phyloP scores from a whole-genome alignment of 2,797 vertebrate genomes.

The Cryptoprocta ferox region DNA sequence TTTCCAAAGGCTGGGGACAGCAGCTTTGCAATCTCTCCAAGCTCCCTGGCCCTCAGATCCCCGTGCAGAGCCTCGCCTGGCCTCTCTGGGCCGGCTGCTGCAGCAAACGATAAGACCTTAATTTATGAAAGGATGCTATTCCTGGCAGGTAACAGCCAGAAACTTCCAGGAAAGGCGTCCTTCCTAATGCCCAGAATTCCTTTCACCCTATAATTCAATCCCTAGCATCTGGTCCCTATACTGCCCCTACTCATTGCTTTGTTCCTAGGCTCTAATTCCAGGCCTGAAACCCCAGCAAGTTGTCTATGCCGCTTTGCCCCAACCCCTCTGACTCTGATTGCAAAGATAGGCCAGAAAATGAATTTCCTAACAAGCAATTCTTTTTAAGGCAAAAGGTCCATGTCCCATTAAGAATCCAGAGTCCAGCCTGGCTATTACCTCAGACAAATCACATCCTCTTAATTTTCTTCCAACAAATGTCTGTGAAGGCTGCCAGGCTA shows the following conservation, averaged over 20 bases:
- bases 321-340: neutral
- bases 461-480: constrained; percentile 81
- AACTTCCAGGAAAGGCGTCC: neutral
- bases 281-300: neutral
- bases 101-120: neutral
- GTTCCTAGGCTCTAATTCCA: neutral
- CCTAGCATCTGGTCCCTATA: neutral
- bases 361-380: constrained; percentile 43
- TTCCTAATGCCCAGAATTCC: neutral
- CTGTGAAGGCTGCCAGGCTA: constrained; percentile 77
- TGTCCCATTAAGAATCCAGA: constrained; percentile 39
- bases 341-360: constrained; percentile 57
- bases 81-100: neutral
- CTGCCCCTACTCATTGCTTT: neutral
- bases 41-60: constrained; percentile 34
- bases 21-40: constrained; percentile 52
- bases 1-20: constrained; percentile 11
- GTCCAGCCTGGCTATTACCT: constrained; percentile 17
- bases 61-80: neutral
- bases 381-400: constrained; percentile 41
- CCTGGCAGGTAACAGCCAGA: constrained; percentile 28
- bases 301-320: neutral
- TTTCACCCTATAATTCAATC: neutral
- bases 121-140: constrained; percentile 56
- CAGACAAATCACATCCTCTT: constrained; percentile 79